Conservation (phyloP, 2,113 vertebrate species). For the Gracilinanus agilis region DNA sequence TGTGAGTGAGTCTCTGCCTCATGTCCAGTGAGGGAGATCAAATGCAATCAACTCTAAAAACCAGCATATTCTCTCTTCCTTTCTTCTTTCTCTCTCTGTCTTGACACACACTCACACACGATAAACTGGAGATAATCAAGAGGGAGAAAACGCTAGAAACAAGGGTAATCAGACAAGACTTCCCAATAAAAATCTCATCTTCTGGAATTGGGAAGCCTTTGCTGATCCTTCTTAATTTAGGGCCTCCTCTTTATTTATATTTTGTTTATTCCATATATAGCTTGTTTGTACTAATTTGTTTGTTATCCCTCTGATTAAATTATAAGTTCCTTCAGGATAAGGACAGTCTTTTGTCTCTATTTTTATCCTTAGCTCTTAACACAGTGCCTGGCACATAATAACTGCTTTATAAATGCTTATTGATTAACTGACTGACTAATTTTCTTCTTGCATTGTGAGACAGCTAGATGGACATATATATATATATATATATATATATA, state of each 20-base stretch:
- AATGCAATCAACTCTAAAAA: not conserved
- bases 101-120: no score
- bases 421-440: not conserved
- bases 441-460: not conserved
- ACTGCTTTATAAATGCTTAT: not conserved
- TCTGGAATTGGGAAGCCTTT: not conserved
- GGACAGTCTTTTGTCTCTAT: not conserved
- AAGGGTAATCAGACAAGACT: not conserved
- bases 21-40: not conserved
- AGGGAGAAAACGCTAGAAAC: not conserved
- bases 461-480: no score
- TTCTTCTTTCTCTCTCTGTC: no score
- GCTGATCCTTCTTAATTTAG: not conserved
- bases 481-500: no score
- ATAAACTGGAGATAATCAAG: not conserved
- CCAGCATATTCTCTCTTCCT: no score
- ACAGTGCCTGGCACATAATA: not conserved
- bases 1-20: not conserved
- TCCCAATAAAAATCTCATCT: not conserved
- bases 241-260: not conserved
- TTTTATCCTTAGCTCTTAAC: not conserved
- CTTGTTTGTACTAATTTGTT: not conserved
- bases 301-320: not conserved
- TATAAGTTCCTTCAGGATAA: not conserved
- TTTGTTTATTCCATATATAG: not conserved